Evolutionary conservation across 2,797 vertebrate species (phyloP), one percentile per base, ranked within the genome.

Genomic region (Galagoides demidoff): DNA sequence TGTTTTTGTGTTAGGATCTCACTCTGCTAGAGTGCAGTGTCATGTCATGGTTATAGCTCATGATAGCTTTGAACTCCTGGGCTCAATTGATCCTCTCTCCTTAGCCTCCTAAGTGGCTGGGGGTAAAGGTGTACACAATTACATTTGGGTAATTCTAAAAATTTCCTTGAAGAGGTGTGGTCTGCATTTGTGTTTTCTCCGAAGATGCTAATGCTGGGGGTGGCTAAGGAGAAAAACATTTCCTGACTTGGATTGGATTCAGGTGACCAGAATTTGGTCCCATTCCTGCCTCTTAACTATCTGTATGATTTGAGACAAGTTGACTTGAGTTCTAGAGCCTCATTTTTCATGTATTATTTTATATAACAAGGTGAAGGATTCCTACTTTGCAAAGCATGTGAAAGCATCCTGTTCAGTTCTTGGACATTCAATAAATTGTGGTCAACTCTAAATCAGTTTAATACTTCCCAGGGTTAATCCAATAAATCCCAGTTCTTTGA

Each of bases 371-470:
- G 25, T 45, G 59, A 70, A 71, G 73, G 76, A 45, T 34, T 85
- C 43, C 81, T 79, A 22, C 63, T 66, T 89, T 49, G 82, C 37
- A 70, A 73, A 95, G 39, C 61, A 8, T 76, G 59, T 89, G 55
- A 86, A 76, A 55, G 64, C n/a, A 10, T 34, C 49, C 76, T 66
- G 14, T 31, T 7, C 8, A 27, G 52, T 79, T 83, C 89, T 73
- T 90, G 25, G 55, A 39, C 14, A 17, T 88, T 78, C 45, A 57
- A 77, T 89, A 95, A 92, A 37, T 74, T 79, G 77, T 52, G 92
- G 49, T 55, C 19, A 2, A 78, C 55, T 83, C 39, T 73, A n/a
- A 70, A 39, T 78, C 49, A 68, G 31, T 76, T 83, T 5, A 6
- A 22, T 77, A n/a, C 37, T 94, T 83, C 55, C 70, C 55, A 59